phyloP scores from a whole-genome alignment of 1,140 invertebrate species.

The Drosophila arawakana region DNA sequence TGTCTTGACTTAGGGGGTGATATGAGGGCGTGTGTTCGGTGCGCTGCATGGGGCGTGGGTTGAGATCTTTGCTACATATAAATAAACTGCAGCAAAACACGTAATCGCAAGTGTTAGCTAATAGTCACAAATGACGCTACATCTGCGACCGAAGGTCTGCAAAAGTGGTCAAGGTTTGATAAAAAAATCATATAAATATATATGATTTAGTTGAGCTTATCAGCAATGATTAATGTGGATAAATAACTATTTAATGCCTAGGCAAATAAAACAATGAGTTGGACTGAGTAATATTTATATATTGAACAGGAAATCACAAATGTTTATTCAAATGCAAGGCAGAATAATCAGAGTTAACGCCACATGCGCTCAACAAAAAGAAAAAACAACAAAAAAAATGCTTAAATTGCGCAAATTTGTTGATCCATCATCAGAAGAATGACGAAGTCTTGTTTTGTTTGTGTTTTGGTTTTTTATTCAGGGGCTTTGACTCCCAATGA shows the following conservation, averaged over 20 bases:
- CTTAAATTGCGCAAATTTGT: constrained; percentile 17
- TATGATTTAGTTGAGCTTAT: constrained; percentile 22
- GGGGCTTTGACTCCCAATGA: constrained; percentile 19
- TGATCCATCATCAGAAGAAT: constrained; percentile 27
- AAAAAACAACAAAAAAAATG: too few species aligned
- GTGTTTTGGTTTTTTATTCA: constrained; percentile 1
- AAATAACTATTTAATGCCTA: constrained; percentile 9
- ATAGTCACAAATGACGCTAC: constrained; percentile 65
- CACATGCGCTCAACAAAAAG: not conserved
- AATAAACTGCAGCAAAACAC: constrained; percentile 46
- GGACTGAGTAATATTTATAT: constrained; percentile 25
- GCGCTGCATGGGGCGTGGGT: not conserved
- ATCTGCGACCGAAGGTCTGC: constrained; percentile 55
- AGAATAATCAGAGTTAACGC: constrained; percentile 24
- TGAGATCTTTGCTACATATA: constrained; percentile 24
- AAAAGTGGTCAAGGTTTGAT: constrained; percentile 65
- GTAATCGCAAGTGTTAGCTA: constrained; percentile 63
- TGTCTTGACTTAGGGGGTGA: constrained; percentile 6
- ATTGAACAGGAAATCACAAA: constrained; percentile 43
- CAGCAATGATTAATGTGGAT: not conserved
- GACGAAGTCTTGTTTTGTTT: constrained; percentile 13
- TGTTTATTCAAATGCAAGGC: constrained; percentile 1
- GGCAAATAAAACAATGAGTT: constrained; percentile 1
- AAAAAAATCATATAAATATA: constrained; percentile 19
- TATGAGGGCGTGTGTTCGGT: constrained; percentile 1